phyloP scores from a whole-genome alignment of 2,888 invertebrate genomes.

The Patella pellucida region DNA sequence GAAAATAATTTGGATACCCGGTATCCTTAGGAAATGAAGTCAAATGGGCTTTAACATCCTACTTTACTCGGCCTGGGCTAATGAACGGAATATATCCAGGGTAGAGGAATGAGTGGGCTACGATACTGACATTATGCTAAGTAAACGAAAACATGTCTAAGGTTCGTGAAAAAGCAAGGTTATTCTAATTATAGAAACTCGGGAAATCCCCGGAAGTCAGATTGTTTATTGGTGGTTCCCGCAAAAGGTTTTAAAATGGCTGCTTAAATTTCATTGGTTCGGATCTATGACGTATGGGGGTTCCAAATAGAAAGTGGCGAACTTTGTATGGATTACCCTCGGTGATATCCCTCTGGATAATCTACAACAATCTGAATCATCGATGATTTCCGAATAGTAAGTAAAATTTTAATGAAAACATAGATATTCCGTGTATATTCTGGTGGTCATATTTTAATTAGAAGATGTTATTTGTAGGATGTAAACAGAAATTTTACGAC shows the following conservation, averaged over 20 bases:
- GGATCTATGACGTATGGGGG: conserved; percentile 32
- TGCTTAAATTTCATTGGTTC: conserved; percentile 25
- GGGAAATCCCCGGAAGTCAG: conserved; percentile 20
- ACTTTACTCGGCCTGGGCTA: too few relatives aligned
- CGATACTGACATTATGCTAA: too few relatives aligned
- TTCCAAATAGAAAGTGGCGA: conserved; percentile 30
- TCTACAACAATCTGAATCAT: conserved; percentile 29
- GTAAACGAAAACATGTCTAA: background rate
- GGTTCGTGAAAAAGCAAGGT: background rate
- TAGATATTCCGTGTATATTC: conserved; percentile 10
- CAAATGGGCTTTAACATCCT: too few relatives aligned
- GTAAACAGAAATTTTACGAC: background rate
- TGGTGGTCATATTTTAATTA: background rate
- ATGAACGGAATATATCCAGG: too few relatives aligned
- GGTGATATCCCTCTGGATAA: conserved; percentile 27
- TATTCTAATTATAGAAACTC: conserved; percentile 13
- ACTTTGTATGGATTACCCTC: conserved; percentile 31
- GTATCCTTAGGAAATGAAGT: too few relatives aligned
- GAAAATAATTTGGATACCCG: too few relatives aligned
- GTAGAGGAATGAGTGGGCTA: too few relatives aligned
- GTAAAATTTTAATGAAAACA: conserved; percentile 13
- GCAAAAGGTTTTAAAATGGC: conserved; percentile 30
- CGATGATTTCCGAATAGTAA: conserved; percentile 18
- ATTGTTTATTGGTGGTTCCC: conserved; percentile 34
- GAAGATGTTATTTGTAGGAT: background rate